Percentiles rank a stretch among this genome's conserved stretches.
phyloP scores from a whole-genome alignment of 2,797 vertebrate species.

The Delichon dasypus region DNA sequence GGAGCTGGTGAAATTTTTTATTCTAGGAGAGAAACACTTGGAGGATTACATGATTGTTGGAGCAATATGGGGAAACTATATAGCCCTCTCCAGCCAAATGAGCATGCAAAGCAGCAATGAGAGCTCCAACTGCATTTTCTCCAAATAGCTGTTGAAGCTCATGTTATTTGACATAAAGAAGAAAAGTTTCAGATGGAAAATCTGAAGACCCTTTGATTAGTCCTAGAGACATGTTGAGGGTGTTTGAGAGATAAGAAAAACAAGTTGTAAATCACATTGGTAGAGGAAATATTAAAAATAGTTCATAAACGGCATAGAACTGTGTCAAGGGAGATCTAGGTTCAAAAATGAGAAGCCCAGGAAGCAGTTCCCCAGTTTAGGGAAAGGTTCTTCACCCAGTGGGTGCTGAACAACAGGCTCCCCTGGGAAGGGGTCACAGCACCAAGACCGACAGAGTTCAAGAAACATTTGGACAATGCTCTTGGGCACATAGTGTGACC shows the following conservation, averaged over 20 bases:
- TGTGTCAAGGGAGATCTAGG: too few relatives aligned
- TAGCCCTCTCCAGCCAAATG: not conserved
- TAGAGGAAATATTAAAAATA: not conserved
- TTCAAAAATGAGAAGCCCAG: not conserved
- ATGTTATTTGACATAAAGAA: not conserved
- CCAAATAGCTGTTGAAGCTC: not conserved
- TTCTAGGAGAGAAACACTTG: not conserved
- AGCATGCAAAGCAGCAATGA: not conserved
- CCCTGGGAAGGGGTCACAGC: not conserved
- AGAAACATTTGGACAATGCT: accelerated
- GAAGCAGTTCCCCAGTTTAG: not conserved
- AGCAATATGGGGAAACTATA: not conserved
- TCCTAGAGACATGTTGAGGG: accelerated
- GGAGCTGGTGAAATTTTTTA: not conserved
- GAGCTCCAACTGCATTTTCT: not conserved
- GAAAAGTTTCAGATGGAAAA: not conserved
- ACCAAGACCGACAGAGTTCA: not conserved
- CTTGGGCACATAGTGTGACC: not conserved
- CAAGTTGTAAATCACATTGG: not conserved
- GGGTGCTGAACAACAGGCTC: accelerated
- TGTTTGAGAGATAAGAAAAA: not conserved
- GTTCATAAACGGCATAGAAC: not conserved
- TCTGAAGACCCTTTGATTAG: not conserved
- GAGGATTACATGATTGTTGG: not conserved
- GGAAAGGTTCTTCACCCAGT: not conserved